These are phyloP conservation scores for Pipra filicauda DNA, from an alignment of 2,113 vertebrate genomes.

Conservation along the genomic window DNA sequence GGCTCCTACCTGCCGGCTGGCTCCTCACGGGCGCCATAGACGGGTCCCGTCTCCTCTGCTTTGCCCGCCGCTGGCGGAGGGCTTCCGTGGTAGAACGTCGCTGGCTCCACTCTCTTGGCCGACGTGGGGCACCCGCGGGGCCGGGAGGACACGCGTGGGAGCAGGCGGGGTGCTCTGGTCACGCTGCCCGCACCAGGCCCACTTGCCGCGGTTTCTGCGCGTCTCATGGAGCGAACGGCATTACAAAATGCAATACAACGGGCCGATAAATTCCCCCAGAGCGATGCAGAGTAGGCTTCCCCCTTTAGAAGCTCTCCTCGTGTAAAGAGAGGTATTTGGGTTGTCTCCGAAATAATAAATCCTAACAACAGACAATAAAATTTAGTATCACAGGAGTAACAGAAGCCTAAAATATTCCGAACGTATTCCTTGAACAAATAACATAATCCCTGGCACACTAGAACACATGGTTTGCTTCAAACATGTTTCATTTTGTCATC, in stretches of 20 bases:
- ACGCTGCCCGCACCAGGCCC: neutral
- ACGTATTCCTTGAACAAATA: constrained; percentile 77
- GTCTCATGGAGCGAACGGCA: neutral
- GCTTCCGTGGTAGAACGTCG: accelerated
- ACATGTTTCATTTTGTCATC: constrained; percentile 95
- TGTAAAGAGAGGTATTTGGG: constrained; percentile 20
- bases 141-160: neutral
- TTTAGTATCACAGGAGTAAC: constrained; percentile 75
- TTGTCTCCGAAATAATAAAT: constrained; percentile 76
- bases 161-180: neutral
- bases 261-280: neutral
- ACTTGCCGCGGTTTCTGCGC: neutral
- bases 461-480: constrained; percentile 94
- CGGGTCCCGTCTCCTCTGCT: accelerated
- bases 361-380: constrained; percentile 72
- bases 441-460: constrained; percentile 79
- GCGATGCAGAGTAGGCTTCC: neutral
- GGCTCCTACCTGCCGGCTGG: neutral
- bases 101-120: neutral
- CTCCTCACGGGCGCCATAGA: accelerated
- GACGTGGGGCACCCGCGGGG: neutral
- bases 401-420: constrained; percentile 79
- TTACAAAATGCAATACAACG: neutral
- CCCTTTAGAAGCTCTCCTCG: constrained; percentile 22
- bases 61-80: accelerated